Base-by-base conservation (phyloP, 2,797 vertebrate species). In the Neosilurus hyrtlii region DNA sequence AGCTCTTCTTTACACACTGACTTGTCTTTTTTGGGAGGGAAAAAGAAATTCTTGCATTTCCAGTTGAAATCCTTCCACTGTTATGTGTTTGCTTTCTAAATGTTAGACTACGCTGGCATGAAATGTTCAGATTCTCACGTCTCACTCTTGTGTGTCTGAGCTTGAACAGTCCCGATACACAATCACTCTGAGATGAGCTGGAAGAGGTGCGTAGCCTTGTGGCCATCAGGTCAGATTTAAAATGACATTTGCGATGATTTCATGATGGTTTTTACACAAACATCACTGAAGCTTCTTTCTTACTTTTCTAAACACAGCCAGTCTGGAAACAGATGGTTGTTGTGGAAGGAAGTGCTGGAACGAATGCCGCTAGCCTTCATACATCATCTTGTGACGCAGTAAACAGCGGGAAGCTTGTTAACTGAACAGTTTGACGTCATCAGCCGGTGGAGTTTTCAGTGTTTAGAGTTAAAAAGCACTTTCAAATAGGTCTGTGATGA, bases 61-160 rank as follows among this genome's bases (percentile, higher is more conserved):
- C 74, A 62, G 16, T 62, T 49, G 8, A 49, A 77, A 77, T 63
- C 62, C 59, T 77, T 77, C 61, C 35, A 10, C 59, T 51, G 59
- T 77, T 77, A 24, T 77, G 43, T 35, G 24, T 3, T 49, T 62
- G 62, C 9, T 18, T 18, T 63, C 37, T 59, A 26, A 62, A 51
- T 1, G 22, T 77, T 24, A 2, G 37, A 49, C 22, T 26, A 77
- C 49, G 59, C 57, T 16, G 37, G 37, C 75, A 10, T 51, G 37
- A 65, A 78, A 78, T 62, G 5, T 49, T 49, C 75, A 24, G 14
- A 9, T 77, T 6, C 20, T 61, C 37, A 35, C n/a, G 5, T 51
- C 9, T 18, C 37, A 63, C 59, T 12, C 1, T n/a, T 20, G 75
- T 18, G 59, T 20, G 3, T 63, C 26, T 78, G 59, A 51, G 75